These are phyloP conservation scores for Pterocles orientalis DNA, from an alignment of 2,113 vertebrate species.

Conservation along the genomic window DNA sequence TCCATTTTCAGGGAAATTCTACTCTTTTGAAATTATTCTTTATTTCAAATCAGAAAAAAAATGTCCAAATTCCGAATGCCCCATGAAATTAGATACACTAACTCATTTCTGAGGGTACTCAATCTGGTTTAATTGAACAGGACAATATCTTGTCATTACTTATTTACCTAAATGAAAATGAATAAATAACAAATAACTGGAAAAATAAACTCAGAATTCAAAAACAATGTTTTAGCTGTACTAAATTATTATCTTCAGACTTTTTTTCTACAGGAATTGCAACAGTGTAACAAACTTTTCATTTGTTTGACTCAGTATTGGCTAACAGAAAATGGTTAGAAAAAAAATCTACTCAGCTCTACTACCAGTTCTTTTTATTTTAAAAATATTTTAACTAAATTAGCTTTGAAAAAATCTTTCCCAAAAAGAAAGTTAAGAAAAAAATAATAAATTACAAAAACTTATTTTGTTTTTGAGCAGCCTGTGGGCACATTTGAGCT, in stretches of 20 bases:
- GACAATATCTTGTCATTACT: neutral
- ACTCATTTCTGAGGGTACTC: neutral
- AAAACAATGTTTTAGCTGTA: neutral
- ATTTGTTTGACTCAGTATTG: neutral
- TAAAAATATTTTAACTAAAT: neutral
- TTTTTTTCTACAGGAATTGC: neutral
- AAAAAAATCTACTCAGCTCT: neutral
- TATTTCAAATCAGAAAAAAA: neutral
- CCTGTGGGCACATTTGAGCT: neutral
- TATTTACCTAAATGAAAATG: neutral
- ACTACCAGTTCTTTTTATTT: neutral
- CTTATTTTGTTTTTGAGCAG: neutral
- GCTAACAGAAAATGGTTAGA: neutral
- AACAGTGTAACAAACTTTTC: neutral
- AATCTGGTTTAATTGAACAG: neutral
- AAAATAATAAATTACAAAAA: neutral
- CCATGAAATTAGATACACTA: neutral
- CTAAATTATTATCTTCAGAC: neutral
- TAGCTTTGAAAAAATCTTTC: neutral
- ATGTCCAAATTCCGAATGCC: neutral
- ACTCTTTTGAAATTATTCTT: neutral
- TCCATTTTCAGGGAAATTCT: neutral
- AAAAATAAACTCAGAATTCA: neutral
- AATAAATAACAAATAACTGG: neutral
- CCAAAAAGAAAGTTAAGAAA: neutral